phyloP scores from a whole-genome alignment of 2,113 vertebrate species.

The Vombatus ursinus region DNA sequence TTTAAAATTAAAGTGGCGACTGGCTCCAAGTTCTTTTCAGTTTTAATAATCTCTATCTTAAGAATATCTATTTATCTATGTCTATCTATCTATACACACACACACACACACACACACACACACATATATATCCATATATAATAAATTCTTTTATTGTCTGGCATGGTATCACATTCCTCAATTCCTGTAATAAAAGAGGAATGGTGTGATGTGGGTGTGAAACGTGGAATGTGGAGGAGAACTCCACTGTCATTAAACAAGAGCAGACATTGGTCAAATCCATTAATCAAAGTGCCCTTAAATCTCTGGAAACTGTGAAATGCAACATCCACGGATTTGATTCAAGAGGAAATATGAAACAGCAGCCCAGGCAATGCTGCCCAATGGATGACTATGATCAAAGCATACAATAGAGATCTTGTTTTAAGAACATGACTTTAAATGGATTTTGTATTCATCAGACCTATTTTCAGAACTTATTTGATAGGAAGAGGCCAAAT shows the following conservation, averaged over 20 bases:
- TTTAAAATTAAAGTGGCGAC: constrained; percentile 73
- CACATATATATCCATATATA: no score
- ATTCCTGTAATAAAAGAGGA: constrained; percentile 62
- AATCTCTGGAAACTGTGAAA: constrained; percentile 55
- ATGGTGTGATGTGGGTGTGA: constrained; percentile 54
- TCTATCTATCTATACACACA: no score
- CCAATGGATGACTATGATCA: neutral
- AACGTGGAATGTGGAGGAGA: constrained; percentile 48
- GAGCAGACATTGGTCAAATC: constrained; percentile 52
- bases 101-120: neutral
- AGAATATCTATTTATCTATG: constrained; percentile 38
- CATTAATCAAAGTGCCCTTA: constrained; percentile 75
- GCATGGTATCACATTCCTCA: constrained; percentile 46
- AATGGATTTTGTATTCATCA: constrained; percentile 34
- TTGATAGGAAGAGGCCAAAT: constrained; percentile 26
- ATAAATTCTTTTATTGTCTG: constrained; percentile 70
- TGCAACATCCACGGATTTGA: constrained; percentile 68
- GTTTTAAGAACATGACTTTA: constrained; percentile 38
- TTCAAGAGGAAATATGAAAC: constrained; percentile 72
- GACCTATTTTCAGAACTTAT: constrained; percentile 43
- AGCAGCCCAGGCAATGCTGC: constrained; percentile 55
- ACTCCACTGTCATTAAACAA: constrained; percentile 37
- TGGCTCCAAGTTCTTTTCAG: constrained; percentile 59
- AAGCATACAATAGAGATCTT: constrained; percentile 27
- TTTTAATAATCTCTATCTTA: constrained; percentile 68